Base-by-base conservation (phyloP, 1,140 invertebrate genomes). In the Drosophila teissieri region DNA sequence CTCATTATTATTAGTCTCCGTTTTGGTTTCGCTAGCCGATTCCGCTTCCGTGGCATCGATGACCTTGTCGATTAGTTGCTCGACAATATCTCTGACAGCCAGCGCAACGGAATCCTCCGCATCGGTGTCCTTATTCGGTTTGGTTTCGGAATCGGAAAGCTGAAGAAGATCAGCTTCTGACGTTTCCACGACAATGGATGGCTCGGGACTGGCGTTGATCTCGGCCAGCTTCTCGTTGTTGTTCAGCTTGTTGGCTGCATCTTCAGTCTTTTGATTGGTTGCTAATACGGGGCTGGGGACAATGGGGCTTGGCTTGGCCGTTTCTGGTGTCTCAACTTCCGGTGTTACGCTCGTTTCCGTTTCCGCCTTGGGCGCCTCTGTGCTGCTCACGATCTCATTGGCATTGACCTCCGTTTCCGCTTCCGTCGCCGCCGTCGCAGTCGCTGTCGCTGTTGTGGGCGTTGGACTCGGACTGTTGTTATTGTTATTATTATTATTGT, bases 251-350 rank as follows among this genome's bases (percentile, higher is more conserved):
- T 92, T 92, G 68, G 80, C 84, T 63, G 67, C 55, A 36, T 85
- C 77, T 78, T 90, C 85, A 80, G 89, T 85, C 76, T 88, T 89
- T 88, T 88, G 80, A 78, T 90, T 86, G 64, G n/a, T 78, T 85
- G 77, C 73, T 81, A 62, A 56, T 81, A 65, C 56, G 39, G 54
- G 69, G 53, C 17, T 46, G 27, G 44, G 69, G 19, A 49, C 31
- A 58, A 65, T n/a, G 22, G 12, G 49, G 31, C 36, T 56, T 68
- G 49, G 63, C 48, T 51, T 67, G 52, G 64, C 45, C 39, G 55
- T 58, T 57, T 52, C 22, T 45, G 34, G 34, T 8, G 60, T 39
- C 31, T 58, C 22, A 27, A 57, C 22, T 55, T 40, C 37, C 40
- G 44, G 12, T 54, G 27, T 27, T 42, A 37, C 15, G 12, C 19